Conservation (phyloP, 2,888 invertebrate species). For the Polydrusus tereticollis region DNA sequence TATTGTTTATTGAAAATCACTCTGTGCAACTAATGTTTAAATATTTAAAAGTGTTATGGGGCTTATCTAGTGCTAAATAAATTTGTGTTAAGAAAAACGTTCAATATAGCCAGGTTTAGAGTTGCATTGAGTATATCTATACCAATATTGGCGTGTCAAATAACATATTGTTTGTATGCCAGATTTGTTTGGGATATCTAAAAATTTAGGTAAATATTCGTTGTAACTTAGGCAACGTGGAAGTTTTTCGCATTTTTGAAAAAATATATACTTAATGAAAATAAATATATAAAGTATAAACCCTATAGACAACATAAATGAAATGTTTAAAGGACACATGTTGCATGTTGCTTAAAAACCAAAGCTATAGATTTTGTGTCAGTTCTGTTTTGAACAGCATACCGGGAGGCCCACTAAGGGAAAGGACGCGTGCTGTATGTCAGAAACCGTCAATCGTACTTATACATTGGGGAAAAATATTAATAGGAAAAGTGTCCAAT, state of each 20-base stretch:
- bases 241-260: neutral
- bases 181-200: neutral
- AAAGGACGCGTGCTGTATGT: no score
- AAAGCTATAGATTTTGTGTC: no score
- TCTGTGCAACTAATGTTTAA: neutral
- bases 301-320: neutral
- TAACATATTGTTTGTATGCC: conserved; percentile 10
- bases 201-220: neutral
- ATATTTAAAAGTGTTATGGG: neutral
- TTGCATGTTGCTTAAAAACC: neutral
- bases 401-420: no score
- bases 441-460: no score
- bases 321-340: neutral
- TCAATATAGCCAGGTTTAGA: neutral
- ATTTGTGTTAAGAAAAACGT: neutral
- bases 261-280: neutral
- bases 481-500: no score
- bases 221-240: neutral
- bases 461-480: no score
- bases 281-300: neutral
- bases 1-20: neutral
- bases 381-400: no score
- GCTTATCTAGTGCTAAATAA: neutral
- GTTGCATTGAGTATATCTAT: neutral
- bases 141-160: conserved; percentile 4